Conservation (phyloP, 2,797 vertebrate genomes). For the Graptemys geographica region DNA sequence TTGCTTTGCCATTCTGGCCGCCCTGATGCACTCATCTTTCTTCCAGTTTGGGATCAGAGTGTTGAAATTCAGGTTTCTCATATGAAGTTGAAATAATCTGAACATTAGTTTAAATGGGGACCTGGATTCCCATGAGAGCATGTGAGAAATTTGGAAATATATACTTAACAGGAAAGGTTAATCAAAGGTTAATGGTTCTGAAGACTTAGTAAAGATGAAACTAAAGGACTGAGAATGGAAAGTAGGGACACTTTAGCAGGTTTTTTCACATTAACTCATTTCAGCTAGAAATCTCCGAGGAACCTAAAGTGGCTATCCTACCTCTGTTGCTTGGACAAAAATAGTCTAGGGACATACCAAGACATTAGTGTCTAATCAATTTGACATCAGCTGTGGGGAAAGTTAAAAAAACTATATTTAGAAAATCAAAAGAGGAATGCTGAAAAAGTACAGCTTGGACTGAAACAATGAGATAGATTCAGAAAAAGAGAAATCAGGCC, state of each 20-base stretch:
- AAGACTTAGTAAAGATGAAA: neutral
- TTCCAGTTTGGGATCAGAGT: neutral
- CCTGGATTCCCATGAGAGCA: neutral
- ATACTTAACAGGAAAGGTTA: conserved; percentile 41
- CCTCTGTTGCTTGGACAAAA: neutral
- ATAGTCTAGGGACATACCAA: conserved; percentile 5
- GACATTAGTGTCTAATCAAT: conserved; percentile 37
- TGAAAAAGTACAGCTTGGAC: neutral
- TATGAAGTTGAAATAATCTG: neutral
- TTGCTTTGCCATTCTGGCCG: too few relatives aligned
- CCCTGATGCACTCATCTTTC: neutral
- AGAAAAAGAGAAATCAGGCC: neutral
- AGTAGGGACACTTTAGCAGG: neutral
- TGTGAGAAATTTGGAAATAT: conserved; percentile 40
- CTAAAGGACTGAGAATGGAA: neutral
- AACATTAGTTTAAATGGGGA: conserved; percentile 16
- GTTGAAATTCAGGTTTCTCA: conserved; percentile 18
- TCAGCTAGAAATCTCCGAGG: conserved; percentile 41
- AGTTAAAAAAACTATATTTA: conserved; percentile 26
- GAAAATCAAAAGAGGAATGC: conserved; percentile 1
- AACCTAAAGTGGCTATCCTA: neutral
- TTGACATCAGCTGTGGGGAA: conserved; percentile 35
- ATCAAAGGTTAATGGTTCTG: conserved; percentile 34
- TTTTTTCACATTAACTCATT: conserved; percentile 44
- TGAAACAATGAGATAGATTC: neutral